phyloP scores from a whole-genome alignment of 2,113 vertebrate species.

The Ptilorrhoa leucosticta region DNA sequence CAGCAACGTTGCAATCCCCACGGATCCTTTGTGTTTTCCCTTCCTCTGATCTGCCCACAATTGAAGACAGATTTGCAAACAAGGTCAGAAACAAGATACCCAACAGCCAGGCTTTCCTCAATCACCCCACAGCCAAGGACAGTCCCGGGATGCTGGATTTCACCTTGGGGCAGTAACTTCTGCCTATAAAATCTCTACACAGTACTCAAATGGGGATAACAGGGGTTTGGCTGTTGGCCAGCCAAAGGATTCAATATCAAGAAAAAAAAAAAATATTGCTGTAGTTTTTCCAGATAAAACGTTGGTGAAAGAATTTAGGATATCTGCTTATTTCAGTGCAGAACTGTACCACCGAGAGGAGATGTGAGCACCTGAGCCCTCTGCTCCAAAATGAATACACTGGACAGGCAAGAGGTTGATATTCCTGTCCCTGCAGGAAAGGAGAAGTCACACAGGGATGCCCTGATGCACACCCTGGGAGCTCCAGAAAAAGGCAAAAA shows the following conservation, averaged over 20 bases:
- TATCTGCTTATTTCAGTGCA: not conserved
- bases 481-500: not conserved
- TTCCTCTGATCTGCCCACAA: constrained; percentile 38
- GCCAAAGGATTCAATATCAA: not conserved
- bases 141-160: not conserved
- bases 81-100: not conserved
- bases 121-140: not conserved
- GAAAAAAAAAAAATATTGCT: not conserved
- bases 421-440: not conserved
- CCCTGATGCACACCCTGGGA: not conserved
- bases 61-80: not conserved
- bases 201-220: not conserved
- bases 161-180: not conserved
- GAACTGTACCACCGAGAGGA: not conserved
- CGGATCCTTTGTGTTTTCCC: not conserved
- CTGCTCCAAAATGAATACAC: not conserved
- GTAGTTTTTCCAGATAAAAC: not conserved
- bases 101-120: not conserved
- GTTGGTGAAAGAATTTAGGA: not conserved
- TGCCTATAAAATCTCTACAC: not conserved
- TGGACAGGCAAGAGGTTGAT: not conserved
- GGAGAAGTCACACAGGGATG: not conserved
- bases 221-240: not conserved
- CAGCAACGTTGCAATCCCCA: not conserved
- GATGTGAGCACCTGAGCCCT: not conserved